These are phyloP conservation scores for Spisula solida DNA, from an alignment of 2,888 invertebrate species.

Conservation along the genomic window DNA sequence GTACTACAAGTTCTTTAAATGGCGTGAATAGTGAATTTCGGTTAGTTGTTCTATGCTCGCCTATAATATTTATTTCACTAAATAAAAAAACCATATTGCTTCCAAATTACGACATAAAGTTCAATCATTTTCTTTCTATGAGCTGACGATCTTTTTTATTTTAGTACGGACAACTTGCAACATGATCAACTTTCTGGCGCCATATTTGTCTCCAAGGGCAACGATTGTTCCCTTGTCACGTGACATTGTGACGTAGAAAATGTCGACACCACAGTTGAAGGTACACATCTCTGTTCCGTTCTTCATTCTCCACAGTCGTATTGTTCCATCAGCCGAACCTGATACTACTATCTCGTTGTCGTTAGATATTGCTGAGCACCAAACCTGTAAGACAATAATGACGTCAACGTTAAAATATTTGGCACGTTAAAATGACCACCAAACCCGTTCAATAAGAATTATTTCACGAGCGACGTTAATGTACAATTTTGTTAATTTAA, in stretches of 20 bases:
- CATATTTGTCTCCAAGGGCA: constrained; percentile 87
- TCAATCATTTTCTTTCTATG: constrained; percentile 61
- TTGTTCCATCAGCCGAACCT: constrained; percentile 87
- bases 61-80: neutral
- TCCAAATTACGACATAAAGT: constrained; percentile 11
- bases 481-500: no score
- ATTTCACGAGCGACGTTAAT: no score
- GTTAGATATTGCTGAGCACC: constrained; percentile 85
- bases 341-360: constrained; percentile 87
- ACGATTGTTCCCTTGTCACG: constrained; percentile 87
- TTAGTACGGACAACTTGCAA: constrained; percentile 85
- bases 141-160: constrained; percentile 80
- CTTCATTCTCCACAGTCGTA: constrained; percentile 86
- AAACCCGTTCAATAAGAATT: no score
- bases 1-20: neutral
- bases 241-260: constrained; percentile 87
- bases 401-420: no score
- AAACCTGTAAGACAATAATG: constrained; percentile 84
- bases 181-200: constrained; percentile 87
- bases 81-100: neutral
- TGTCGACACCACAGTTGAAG: constrained; percentile 86
- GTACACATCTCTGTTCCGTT: constrained; percentile 85
- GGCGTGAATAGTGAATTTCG: neutral
- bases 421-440: no score
- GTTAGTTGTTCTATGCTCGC: neutral